phyloP scores from a whole-genome alignment of 2,797 vertebrate genomes.

The Streptopelia turtur region DNA sequence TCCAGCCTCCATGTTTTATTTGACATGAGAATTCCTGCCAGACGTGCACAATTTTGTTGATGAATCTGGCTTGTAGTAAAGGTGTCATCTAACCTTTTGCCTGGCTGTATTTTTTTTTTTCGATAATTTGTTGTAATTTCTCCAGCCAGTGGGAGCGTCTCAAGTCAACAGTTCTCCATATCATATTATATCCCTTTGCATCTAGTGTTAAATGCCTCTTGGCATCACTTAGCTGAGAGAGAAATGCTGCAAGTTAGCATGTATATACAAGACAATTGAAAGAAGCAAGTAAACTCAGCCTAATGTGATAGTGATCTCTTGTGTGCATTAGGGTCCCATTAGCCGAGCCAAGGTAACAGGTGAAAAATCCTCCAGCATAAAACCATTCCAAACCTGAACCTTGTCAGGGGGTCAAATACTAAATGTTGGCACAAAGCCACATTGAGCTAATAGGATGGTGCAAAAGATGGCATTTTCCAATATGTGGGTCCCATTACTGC shows the following conservation, averaged over 20 bases:
- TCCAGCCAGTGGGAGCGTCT: neutral
- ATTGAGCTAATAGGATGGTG: neutral
- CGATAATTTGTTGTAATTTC: neutral
- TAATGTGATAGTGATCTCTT: neutral
- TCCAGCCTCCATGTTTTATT: neutral
- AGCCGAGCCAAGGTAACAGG: neutral
- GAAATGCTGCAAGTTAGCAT: neutral
- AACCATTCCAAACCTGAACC: slow-evolving; percentile 26
- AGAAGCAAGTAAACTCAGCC: neutral
- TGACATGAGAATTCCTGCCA: neutral
- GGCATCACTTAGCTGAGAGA: neutral
- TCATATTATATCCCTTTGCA: neutral
- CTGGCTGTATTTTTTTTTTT: neutral
- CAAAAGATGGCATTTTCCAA: slow-evolving; percentile 24
- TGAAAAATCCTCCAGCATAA: neutral
- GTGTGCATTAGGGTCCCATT: neutral
- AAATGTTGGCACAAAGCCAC: slow-evolving; percentile 3
- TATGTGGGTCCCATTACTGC: neutral
- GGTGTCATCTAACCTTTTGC: neutral
- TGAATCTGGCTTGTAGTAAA: neutral
- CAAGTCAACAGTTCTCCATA: neutral
- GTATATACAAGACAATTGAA: neutral
- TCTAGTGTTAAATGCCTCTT: neutral
- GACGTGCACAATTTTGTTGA: neutral
- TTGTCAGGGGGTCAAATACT: slow-evolving; percentile 8